Conservation (phyloP, 2,113 vertebrate genomes). For the Polypterus bichir region DNA sequence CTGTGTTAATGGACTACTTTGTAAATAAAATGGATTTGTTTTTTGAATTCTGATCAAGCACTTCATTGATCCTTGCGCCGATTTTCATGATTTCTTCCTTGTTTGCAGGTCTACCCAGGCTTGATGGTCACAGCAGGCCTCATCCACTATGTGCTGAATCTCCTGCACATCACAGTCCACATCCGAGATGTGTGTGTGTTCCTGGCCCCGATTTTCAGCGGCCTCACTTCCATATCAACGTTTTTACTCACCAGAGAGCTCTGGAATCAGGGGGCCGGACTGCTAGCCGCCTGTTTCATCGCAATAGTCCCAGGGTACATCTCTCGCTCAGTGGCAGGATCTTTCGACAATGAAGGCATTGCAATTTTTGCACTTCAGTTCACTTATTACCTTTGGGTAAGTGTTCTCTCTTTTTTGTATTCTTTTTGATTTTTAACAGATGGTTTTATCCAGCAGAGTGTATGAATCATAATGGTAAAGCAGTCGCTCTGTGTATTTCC, state of each 20-base stretch:
- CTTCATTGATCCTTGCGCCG: no score
- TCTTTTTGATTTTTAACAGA: no score
- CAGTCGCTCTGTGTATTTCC: no score
- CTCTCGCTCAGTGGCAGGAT: constrained; percentile 93
- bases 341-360: constrained; percentile 97
- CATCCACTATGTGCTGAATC: constrained; percentile 94
- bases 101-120: constrained; percentile 84
- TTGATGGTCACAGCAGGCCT: constrained; percentile 97
- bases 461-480: no score
- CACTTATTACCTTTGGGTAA: constrained; percentile 98
- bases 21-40: no score
- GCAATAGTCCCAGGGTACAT: constrained; percentile 97
- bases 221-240: constrained; percentile 93
- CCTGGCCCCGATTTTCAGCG: constrained; percentile 92
- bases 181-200: constrained; percentile 97
- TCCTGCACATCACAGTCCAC: constrained; percentile 89
- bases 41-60: no score
- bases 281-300: constrained; percentile 96
- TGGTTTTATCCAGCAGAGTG: no score
- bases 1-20: no score
- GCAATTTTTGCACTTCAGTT: constrained; percentile 98
- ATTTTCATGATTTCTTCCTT: not conserved
- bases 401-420: constrained; percentile 20
- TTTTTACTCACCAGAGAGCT: constrained; percentile 94
- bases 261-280: constrained; percentile 95